Base-by-base conservation (phyloP, 2,888 invertebrate species). In the Linnaemya vulpina region DNA sequence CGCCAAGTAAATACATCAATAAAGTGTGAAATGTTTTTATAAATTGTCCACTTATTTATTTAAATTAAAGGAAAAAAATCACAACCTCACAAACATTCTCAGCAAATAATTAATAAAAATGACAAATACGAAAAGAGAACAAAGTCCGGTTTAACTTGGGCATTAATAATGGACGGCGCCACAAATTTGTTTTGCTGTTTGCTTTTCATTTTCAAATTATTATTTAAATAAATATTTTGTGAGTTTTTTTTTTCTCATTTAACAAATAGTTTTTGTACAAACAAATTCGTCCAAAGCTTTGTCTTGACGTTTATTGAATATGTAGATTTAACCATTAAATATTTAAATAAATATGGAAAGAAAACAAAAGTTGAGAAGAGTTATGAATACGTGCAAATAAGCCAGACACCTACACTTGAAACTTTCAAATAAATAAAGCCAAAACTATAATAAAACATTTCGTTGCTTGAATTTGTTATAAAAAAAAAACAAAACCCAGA, bases 121-220 rank as follows among this genome's bases (percentile, higher is more conserved):
- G 35, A 53, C 20, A 63, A 63, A 78, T 43, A 46, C 3, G 5
- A 78, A 20, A 70, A 68, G 0, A 2, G 10, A 62, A 53, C 43
- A 70, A 82, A 55, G 70, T 82, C 70, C 81, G 70, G 55, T 49
- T 82, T 75, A 25, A 15, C 20, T 13, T 17, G 15, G 20, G 1
- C 15, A 35, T 53, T 46, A 62, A 62, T 38, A 35, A 53, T 20
- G 49, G 25, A 38, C 25, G 81, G 75, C 81, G 81, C 81, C 75
- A 82, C 53, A 1, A 75, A 43, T 81, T 75, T 75, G 53, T 75
- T 63, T 63, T 38, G 38, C 35, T n/a, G 7, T 78, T 68, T 63
- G 17, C 22, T 43, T 51, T 71, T 51, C 9, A 11, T 38, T 40
- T 46, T 46, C n/a, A 73, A 58, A 65, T 65, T 40, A 43, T 20